Conservation (phyloP, 2,888 invertebrate species). For the Diploptera punctata region DNA sequence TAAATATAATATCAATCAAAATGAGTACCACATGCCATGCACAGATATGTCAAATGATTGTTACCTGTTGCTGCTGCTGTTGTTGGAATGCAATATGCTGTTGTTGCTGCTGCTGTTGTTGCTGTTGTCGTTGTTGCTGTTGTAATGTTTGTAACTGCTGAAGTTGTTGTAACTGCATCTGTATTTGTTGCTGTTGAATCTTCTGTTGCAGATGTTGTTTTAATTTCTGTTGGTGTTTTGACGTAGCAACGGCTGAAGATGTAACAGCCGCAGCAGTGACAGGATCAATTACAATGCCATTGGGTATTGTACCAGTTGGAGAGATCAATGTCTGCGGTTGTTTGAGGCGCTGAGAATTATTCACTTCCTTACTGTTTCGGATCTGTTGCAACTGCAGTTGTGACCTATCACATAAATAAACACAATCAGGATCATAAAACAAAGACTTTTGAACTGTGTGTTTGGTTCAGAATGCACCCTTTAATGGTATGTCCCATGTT, state of each 20-base stretch:
- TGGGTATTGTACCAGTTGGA: conserved; percentile 28
- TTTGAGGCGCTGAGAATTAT: conserved; percentile 28
- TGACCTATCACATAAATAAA: conserved; percentile 57
- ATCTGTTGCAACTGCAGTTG: conserved; percentile 77
- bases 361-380: conserved; percentile 51
- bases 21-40: not conserved
- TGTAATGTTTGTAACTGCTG: conserved; percentile 45
- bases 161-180: conserved; percentile 42
- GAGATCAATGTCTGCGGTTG: conserved; percentile 53
- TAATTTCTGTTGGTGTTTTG: conserved; percentile 56
- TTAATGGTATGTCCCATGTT: no score
- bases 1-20: not conserved
- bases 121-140: conserved; percentile 47
- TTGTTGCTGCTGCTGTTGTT: conserved; percentile 43
- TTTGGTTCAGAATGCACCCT: no score
- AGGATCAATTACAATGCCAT: conserved; percentile 40
- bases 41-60: not conserved
- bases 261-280: not conserved
- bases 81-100: conserved; percentile 44
- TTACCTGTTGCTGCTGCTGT: conserved; percentile 45
- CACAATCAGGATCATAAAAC: no score
- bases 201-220: conserved; percentile 51
- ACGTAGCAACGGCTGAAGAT: conserved; percentile 29
- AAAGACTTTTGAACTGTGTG: no score
- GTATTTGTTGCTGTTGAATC: conserved; percentile 56